Percentiles rank a stretch among this genome's conserved stretches.
Conservation (phyloP, 2,888 invertebrate genomes). For the Leuctra nigra region DNA sequence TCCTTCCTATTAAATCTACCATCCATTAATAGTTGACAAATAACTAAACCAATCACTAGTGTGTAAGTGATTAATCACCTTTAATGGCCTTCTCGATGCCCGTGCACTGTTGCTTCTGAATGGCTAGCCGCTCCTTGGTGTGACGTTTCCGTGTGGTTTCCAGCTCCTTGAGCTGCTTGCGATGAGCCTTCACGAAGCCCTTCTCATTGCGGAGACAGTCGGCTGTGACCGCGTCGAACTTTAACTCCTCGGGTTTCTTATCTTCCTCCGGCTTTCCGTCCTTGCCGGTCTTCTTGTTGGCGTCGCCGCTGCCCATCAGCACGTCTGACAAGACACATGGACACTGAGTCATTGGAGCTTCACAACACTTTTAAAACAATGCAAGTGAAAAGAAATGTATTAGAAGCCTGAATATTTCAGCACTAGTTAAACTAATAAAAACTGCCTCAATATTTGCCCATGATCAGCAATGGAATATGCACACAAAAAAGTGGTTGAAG, state of each 20-base stretch:
- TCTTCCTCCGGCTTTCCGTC: conserved; percentile 51
- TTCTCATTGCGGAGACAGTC: conserved; percentile 84
- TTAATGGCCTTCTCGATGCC: conserved; percentile 91
- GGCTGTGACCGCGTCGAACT: conserved; percentile 86
- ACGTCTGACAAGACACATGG: conserved; percentile 18
- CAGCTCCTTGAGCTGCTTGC: conserved; percentile 94
- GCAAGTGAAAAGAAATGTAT: too few relatives aligned
- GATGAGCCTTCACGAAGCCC: conserved; percentile 82
- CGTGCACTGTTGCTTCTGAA: conserved; percentile 88
- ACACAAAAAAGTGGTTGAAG: too few relatives aligned
- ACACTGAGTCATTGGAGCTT: background rate
- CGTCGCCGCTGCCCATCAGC: conserved; percentile 25
- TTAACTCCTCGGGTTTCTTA: conserved; percentile 55
- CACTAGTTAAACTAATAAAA: too few relatives aligned
- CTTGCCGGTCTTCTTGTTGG: conserved; percentile 27
- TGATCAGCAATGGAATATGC: too few relatives aligned
- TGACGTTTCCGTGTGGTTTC: conserved; percentile 89
- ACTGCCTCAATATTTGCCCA: too few relatives aligned
- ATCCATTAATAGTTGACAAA: too few relatives aligned
- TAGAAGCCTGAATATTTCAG: too few relatives aligned
- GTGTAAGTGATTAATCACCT: too few relatives aligned
- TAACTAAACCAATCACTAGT: too few relatives aligned
- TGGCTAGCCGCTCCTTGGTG: conserved; percentile 79
- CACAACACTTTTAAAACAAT: too few relatives aligned
- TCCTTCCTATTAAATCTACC: too few relatives aligned